phyloP scores from a whole-genome alignment of 2,888 invertebrate species.

The Lissonota sp. region DNA sequence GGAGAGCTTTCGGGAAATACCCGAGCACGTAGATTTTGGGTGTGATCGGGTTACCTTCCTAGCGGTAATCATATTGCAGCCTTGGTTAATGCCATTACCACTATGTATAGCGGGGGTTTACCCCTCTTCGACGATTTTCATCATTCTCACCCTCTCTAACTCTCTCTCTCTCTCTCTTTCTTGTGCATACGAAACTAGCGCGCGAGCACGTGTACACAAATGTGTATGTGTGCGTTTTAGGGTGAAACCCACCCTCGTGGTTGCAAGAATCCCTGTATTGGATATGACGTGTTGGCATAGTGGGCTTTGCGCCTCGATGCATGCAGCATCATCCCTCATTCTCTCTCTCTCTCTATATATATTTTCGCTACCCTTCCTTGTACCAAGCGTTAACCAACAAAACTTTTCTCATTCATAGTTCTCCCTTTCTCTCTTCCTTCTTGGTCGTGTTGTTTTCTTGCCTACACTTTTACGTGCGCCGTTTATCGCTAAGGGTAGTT shows the following conservation, averaged over 20 bases:
- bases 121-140: constrained; percentile 69
- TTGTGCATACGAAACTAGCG: not conserved
- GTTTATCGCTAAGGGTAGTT: constrained; percentile 40
- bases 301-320: constrained; percentile 81
- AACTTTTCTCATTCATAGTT: constrained; percentile 69
- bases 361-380: constrained; percentile 12
- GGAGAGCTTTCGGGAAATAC: constrained; percentile 55
- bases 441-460: not conserved
- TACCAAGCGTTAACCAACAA: constrained; percentile 62
- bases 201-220: constrained; percentile 6
- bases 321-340: constrained; percentile 62
- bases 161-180: constrained; percentile 57
- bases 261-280: constrained; percentile 77
- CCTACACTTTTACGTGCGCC: constrained; percentile 33
- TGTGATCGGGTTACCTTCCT: constrained; percentile 83
- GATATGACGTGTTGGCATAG: constrained; percentile 81
- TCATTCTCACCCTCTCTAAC: constrained; percentile 66
- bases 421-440: constrained; percentile 17
- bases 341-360: constrained; percentile 37
- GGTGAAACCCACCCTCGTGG: constrained; percentile 52
- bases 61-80: constrained; percentile 83
- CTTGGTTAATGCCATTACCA: constrained; percentile 83
- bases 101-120: constrained; percentile 73
- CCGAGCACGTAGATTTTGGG: constrained; percentile 79
- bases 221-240: constrained; percentile 1